Base-by-base conservation (phyloP, 1,140 invertebrate species). In the Drosophila punjabiensis region DNA sequence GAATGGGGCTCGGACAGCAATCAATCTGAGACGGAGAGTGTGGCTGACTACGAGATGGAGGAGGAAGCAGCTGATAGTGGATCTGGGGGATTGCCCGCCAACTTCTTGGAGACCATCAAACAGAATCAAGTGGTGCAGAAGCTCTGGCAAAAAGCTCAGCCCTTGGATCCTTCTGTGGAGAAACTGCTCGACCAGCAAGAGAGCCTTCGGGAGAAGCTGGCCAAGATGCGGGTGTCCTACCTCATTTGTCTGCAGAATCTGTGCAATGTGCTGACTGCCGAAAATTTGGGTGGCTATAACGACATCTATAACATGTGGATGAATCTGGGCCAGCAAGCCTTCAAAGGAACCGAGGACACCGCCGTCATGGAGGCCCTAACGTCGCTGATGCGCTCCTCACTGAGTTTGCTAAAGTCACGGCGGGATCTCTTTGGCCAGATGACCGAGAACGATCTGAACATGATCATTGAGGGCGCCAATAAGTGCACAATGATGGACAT, bases 401-500 rank as follows among this genome's bases (percentile, higher is more conserved):
- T 92, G 11, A 78, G 78, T 43, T 74, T 90, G 47, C 75, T 92
- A 2, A 90, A 90, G 61, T 60, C 74, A 1, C 82, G 69, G 10
- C 71, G 66, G n/a, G 80, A 91, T 56, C 65, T 93, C 16, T 94
- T 94, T 56, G 67, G 89, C 39, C 68, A 93, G 32, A 81, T 94
- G 70, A 93, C 79, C 0, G 62, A 92, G 41, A 69, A 63, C 24
- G 93, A 94, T 63, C 73, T 94, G 8, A 61, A 84, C 37, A 93
- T 95, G 64, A 95, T 96, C 86, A 93, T 95, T 39, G 94, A 94
- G 52, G 94, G 95, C 53, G 95, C 95, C 52, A 93, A 93, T 55
- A 94, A 94, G 24, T 95, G 95, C 77, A 69, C 93, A 39, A 93
- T 95, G 43, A 76, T 94, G 33, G 95, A 95, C 83, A 95, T 96